These are phyloP conservation scores for Parascotia fuliginaria DNA, from an alignment of 2,888 invertebrate genomes.

Conservation along the genomic window DNA sequence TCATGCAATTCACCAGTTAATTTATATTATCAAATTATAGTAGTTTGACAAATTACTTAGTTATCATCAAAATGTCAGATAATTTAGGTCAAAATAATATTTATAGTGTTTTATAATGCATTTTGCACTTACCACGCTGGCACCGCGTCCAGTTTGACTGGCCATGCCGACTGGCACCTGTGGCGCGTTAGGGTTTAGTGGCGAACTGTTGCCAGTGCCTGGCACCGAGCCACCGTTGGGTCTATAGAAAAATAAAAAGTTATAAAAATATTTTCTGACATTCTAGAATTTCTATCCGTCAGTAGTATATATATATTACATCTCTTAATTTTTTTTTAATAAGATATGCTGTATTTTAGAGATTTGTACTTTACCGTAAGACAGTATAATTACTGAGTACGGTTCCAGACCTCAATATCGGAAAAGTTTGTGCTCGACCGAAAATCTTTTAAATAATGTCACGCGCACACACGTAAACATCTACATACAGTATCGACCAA, in stretches of 20 bases:
- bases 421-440: too few species aligned
- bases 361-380: too few species aligned
- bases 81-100: background rate
- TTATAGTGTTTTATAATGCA: background rate
- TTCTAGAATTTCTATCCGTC: too few species aligned
- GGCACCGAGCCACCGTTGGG: slow-evolving; percentile 72
- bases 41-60: background rate
- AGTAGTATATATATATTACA: too few species aligned
- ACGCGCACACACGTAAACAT: too few species aligned
- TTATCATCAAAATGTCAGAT: background rate
- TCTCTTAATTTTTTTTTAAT: too few species aligned
- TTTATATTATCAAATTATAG: background rate
- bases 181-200: slow-evolving; percentile 88
- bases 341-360: too few species aligned
- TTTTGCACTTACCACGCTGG: slow-evolving; percentile 91
- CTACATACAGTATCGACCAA: too few species aligned
- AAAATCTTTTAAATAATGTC: too few species aligned
- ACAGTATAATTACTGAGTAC: too few species aligned
- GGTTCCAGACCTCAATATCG: too few species aligned
- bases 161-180: slow-evolving; percentile 89
- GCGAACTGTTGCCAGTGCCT: slow-evolving; percentile 79
- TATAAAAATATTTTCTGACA: slow-evolving; percentile 13
- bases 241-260: slow-evolving; percentile 24
- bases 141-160: slow-evolving; percentile 93
- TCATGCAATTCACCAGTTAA: background rate